Conservation (phyloP, 92 coral and sea anemone genomes). For the Plumapathes pennacea region DNA sequence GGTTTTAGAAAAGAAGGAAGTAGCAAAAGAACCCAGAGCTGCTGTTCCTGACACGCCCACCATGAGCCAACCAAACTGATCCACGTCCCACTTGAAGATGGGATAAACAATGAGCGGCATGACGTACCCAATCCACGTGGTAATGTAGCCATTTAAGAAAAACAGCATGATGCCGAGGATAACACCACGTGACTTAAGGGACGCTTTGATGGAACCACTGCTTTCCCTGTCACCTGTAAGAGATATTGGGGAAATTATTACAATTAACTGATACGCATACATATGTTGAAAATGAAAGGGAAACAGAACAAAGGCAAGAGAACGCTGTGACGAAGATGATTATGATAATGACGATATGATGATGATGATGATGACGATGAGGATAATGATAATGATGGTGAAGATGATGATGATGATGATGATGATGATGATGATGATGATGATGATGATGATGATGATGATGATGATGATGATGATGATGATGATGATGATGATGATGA, state of each 20-base stretch:
- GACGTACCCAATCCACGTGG: conserved; percentile 73
- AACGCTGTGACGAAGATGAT: not conserved
- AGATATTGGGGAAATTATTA: not conserved
- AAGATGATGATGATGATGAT: not conserved
- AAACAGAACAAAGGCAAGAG: not conserved
- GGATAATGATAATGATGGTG: not conserved
- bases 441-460: not conserved
- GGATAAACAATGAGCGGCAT: conserved; percentile 62
- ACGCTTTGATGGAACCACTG: conserved; percentile 9
- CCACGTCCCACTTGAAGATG: conserved; percentile 31
- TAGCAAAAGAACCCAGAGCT: conserved; percentile 28
- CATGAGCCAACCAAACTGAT: conserved; percentile 65
- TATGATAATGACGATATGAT: not conserved
- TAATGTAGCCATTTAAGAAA: conserved; percentile 63
- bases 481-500: not conserved
- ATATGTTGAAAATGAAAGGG: not conserved
- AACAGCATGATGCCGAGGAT: conserved; percentile 55
- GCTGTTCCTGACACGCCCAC: conserved; percentile 72
- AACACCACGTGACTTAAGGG: conserved; percentile 66
- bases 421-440: not conserved
- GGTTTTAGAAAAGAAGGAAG: conserved; percentile 49
- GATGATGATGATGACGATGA: not conserved
- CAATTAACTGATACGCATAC: not conserved
- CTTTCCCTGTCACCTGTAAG: conserved; percentile 37
- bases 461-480: not conserved